Evolutionary conservation across 2,888 invertebrate genomes (phyloP).

Genomic region (Erebia palarica): DNA sequence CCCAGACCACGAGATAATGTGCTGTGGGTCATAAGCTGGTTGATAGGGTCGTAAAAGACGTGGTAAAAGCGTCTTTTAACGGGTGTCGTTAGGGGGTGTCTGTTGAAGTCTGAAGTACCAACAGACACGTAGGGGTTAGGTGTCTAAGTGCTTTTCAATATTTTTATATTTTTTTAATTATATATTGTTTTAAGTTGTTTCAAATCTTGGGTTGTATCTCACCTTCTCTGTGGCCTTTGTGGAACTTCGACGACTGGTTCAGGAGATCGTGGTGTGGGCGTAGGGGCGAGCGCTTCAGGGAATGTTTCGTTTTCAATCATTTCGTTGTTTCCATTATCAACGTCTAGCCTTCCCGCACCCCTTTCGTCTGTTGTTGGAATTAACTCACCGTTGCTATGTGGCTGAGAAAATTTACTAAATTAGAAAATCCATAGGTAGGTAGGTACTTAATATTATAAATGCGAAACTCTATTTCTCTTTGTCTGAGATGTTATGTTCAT

Average conservation of each 20-base stretch:
- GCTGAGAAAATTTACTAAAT: constrained; percentile 44
- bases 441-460: no score
- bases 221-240: constrained; percentile 46
- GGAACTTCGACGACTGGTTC: constrained; percentile 49
- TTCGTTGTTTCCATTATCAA: constrained; percentile 56
- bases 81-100: no score
- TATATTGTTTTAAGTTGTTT: neutral
- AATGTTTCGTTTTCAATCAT: constrained; percentile 73
- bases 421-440: neutral
- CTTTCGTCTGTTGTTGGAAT: constrained; percentile 37
- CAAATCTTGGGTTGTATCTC: neutral
- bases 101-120: no score
- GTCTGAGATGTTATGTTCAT: no score
- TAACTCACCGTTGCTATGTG: constrained; percentile 59
- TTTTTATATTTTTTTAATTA: no score
- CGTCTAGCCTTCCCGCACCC: constrained; percentile 13
- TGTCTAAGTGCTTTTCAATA: no score
- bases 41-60: no score
- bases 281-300: constrained; percentile 69
- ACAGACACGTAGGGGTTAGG: no score
- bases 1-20: no score
- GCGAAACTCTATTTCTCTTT: no score
- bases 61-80: no score
- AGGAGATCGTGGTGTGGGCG: constrained; percentile 64
- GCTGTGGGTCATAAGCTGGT: no score